A percentile compares a stretch with the other conserved stretches of the same genome.
These are phyloP conservation scores for Cebus imitator DNA, from an alignment of 2,113 vertebrate genomes.

Conservation along the genomic window DNA sequence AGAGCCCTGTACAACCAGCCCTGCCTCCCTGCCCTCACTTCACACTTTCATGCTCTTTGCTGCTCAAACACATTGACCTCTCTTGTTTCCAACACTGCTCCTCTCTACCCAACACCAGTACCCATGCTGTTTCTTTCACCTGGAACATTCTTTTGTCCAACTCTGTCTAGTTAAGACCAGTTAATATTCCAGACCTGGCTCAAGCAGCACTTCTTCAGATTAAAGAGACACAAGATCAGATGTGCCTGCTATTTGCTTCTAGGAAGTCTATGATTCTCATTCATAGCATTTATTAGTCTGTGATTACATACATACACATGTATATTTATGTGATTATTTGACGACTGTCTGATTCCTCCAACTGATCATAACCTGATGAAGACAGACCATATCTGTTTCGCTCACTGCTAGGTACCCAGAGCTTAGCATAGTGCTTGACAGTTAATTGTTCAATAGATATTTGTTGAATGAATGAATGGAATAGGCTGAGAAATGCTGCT, in stretches of 20 bases:
- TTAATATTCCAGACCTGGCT: background rate
- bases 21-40: too few species aligned
- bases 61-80: background rate
- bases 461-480: background rate
- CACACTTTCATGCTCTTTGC: background rate
- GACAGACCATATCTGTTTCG: background rate
- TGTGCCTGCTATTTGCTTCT: background rate
- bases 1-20: rapidly evolving
- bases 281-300: background rate
- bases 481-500: background rate
- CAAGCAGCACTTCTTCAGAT: background rate
- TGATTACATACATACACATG: background rate
- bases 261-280: background rate
- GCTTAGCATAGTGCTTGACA: background rate
- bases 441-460: background rate
- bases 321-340: background rate
- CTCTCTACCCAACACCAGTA: too few species aligned
- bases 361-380: background rate
- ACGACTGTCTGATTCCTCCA: background rate
- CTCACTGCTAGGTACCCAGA: background rate
- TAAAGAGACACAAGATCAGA: background rate
- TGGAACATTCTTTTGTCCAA: background rate
- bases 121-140: background rate
- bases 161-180: background rate
- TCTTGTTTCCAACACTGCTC: background rate